Evolutionary conservation across 2,113 vertebrate genomes (phyloP), one percentile per base, ranked within the genome.

Genomic region (Thymallus thymallus): DNA sequence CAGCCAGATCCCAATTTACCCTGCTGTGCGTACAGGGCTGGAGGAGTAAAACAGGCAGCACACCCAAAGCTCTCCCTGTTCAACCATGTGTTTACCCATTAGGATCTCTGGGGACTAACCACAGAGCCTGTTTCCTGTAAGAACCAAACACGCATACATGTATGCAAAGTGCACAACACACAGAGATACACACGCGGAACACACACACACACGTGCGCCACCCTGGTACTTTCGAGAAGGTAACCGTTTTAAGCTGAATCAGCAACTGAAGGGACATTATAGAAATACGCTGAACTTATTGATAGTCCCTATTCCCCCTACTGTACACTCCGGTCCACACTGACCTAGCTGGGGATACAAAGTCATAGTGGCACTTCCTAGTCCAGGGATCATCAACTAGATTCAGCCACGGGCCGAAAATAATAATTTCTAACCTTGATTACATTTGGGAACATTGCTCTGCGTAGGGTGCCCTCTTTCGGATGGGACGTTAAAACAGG

Each of bases 1-100:
- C 35, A 41, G 2, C 0, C 56, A 60, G n/a, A 51, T 51, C 48
- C 14, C 14, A 13, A 51, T 18, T 14, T 51, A 51, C 48, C 26
- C 68, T 41, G 71, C 55, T 30, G 14, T 51, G 46, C 55, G 75
- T 12, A 24, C 58, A 61, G 58, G 32, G 56, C 41, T 30, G 23
- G 66, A 80, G 74, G n/a, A 79, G 73, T 65, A 76, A 46, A 61
- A 64, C 75, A 71, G 73, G 32, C 58, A 55, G 18, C 24, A 73
- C 56, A 62, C 58, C 91, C 84, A 93, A 89, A 85, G 89, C 72
- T 68, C 63, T 67, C 68, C 77, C 84, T 90, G 89, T 90, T 86
- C 3, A 41, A 85, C 58, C 61, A 7, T n/a, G 12, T 22, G 62
- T 67, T 81, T 85, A 71, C 73, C 76, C 71, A 79, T 82, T 72